Base-by-base conservation (phyloP, 2,797 vertebrate genomes). In the Enoplosus armatus region DNA sequence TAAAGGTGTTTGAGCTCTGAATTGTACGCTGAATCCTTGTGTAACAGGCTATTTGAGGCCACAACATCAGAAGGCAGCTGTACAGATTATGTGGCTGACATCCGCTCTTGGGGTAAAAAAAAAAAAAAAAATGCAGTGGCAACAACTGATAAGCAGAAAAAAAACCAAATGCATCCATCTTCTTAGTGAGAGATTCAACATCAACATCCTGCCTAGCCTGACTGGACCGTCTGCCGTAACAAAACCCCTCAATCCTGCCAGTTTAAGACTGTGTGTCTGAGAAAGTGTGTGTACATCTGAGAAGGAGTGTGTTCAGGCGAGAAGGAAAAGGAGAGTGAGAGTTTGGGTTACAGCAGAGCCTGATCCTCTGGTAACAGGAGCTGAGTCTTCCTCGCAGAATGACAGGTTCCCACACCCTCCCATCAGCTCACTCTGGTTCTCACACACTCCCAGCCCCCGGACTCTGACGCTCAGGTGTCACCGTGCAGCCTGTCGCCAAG, bases 341-440 rank as follows among this genome's bases (percentile, higher is more conserved):
- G 45, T 56, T 87, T 50, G n/a, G 50, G 87, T 92, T 90, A 76
- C 89, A 74, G 80, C 37, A 12, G 41, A 82, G 68, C 64, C 84
- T 50, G 55, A 77, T 82, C 62, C 29, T 72, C 60, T 51, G 51
- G 91, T 84, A 91, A 92, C 80, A 66, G 48, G 84, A 92, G 78
- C 85, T 11, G 43, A 48, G 75, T 67, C 77, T 84, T 83, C 72
- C 69, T 85, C 1, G 6, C 55, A 53, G 74, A 78, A 66, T 58
- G 89, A 91, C 87, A 90, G 85, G 86, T 95, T 95, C 94, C 93
- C 93, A 94, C 93, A 93, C 87, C 84, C 91, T 90, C 83, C 80
- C 79, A 68, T 58, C 66, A 55, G 51, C 56, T 85, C 81, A 66
- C 84, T 76, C 10, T 79, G 47, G 37, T 89, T 85, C 85, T 87